Percentiles rank a stretch among this genome's conserved stretches.
Conservation (phyloP, 1,140 invertebrate species). For the Drosophila novamexicana region DNA sequence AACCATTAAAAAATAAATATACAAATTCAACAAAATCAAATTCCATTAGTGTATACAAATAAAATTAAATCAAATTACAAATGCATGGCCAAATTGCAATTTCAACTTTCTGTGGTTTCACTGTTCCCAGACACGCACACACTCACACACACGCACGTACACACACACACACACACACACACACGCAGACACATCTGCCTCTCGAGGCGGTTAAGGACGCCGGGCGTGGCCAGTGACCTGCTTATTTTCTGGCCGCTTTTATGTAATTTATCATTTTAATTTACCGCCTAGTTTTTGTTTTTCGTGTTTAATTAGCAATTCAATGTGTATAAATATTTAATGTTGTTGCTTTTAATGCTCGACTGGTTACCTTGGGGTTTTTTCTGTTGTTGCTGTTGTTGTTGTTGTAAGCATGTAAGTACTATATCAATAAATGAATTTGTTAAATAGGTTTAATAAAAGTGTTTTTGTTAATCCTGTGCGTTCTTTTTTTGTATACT, state of each 20-base stretch:
- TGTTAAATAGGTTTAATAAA: slow-evolving; percentile 18
- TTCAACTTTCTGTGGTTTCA: slow-evolving; percentile 49
- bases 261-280: slow-evolving; percentile 70
- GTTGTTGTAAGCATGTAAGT: neutral
- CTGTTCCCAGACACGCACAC: slow-evolving; percentile 7
- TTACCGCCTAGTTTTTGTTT: slow-evolving; percentile 61
- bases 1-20: slow-evolving; percentile 45
- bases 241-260: slow-evolving; percentile 20
- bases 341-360: slow-evolving; percentile 31
- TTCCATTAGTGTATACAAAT: slow-evolving; percentile 45
- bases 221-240: slow-evolving; percentile 2
- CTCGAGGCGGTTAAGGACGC: neutral
- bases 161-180: neutral
- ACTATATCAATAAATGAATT: slow-evolving; percentile 28
- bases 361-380: slow-evolving; percentile 8
- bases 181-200: neutral
- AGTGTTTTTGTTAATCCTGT: slow-evolving; percentile 29
- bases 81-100: slow-evolving; percentile 52
- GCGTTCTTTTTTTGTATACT: neutral
- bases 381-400: neutral
- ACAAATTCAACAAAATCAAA: slow-evolving; percentile 37
- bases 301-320: slow-evolving; percentile 66
- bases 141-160: neutral
- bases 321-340: slow-evolving; percentile 53
- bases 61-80: slow-evolving; percentile 53